These are phyloP conservation scores for Zaprionus ghesquierei DNA, from an alignment of 1,140 invertebrate species.

Conservation along the genomic window DNA sequence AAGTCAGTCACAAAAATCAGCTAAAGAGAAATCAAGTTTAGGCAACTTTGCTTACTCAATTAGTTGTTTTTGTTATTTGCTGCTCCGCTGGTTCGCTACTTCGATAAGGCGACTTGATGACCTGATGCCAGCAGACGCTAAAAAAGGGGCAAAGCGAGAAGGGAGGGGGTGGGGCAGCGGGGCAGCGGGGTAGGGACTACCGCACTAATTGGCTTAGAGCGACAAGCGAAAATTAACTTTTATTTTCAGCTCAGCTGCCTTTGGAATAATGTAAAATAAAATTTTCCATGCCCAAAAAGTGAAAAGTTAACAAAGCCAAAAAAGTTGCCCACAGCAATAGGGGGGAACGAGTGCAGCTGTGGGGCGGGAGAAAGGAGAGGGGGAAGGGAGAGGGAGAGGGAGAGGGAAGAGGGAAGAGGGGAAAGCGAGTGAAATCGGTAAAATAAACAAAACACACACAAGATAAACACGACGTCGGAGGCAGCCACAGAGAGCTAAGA, in stretches of 20 bases:
- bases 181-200: constrained; percentile 2
- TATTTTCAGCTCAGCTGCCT: constrained; percentile 60
- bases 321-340: constrained; percentile 44
- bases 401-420: neutral
- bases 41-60: constrained; percentile 74
- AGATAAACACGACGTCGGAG: constrained; percentile 52
- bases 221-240: constrained; percentile 80
- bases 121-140: constrained; percentile 5
- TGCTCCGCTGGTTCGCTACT: constrained; percentile 55
- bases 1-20: constrained; percentile 48
- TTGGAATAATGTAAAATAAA: constrained; percentile 60
- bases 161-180: neutral
- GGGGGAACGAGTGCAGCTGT: too few species aligned
- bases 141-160: constrained; percentile 1
- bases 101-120: constrained; percentile 48
- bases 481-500: constrained; percentile 17
- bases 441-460: constrained; percentile 78
- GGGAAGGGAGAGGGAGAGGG: neutral
- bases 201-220: constrained; percentile 79
- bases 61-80: constrained; percentile 77
- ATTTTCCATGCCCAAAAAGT: constrained; percentile 61
- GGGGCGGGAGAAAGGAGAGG: constrained; percentile 2
- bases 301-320: constrained; percentile 65
- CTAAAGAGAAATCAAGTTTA: constrained; percentile 62
- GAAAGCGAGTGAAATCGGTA: constrained; percentile 57